Percentiles rank a stretch among this genome's conserved stretches.
phyloP scores from a whole-genome alignment of 2,888 invertebrate genomes.

The Panopea generosa region DNA sequence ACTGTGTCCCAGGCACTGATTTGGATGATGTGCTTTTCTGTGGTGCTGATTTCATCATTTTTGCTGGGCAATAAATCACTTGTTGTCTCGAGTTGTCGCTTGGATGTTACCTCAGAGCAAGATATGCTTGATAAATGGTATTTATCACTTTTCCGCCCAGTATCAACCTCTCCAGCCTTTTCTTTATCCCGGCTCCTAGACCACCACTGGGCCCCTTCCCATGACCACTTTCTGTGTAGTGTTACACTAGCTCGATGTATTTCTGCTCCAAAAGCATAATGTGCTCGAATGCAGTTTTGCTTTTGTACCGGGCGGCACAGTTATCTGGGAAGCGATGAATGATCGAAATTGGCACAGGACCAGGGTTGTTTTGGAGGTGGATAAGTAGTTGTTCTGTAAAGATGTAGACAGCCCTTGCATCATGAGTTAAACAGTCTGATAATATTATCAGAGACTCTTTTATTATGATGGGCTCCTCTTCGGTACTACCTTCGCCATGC shows the following conservation, averaged over 20 bases:
- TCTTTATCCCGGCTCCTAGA: conserved; percentile 27
- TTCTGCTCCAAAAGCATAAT: conserved; percentile 6
- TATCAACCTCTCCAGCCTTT: conserved; percentile 20
- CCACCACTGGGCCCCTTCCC: conserved; percentile 36
- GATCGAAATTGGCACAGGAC: too few relatives aligned
- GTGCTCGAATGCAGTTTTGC: conserved; percentile 26
- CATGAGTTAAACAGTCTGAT: conserved; percentile 24
- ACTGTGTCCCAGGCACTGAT: conserved; percentile 9
- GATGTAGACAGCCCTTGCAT: conserved; percentile 18
- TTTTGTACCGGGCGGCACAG: conserved; percentile 33
- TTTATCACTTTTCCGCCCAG: conserved; percentile 29
- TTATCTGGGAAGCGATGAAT: conserved; percentile 34
- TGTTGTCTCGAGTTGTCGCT: neutral
- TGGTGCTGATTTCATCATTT: conserved; percentile 6
- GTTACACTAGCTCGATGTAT: conserved; percentile 26
- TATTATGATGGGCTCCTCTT: conserved; percentile 25
- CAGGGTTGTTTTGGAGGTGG: conserved; percentile 24
- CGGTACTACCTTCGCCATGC: conserved; percentile 17
- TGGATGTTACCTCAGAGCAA: conserved; percentile 10
- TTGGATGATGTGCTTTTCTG: conserved; percentile 2
- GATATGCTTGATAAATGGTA: conserved; percentile 37
- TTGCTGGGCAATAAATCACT: conserved; percentile 17
- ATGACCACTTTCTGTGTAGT: conserved; percentile 31
- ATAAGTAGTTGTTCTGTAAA: conserved; percentile 27
- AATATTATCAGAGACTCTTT: conserved; percentile 37